phyloP scores from a whole-genome alignment of 2,113 vertebrate species.

The Isurus oxyrinchus region DNA sequence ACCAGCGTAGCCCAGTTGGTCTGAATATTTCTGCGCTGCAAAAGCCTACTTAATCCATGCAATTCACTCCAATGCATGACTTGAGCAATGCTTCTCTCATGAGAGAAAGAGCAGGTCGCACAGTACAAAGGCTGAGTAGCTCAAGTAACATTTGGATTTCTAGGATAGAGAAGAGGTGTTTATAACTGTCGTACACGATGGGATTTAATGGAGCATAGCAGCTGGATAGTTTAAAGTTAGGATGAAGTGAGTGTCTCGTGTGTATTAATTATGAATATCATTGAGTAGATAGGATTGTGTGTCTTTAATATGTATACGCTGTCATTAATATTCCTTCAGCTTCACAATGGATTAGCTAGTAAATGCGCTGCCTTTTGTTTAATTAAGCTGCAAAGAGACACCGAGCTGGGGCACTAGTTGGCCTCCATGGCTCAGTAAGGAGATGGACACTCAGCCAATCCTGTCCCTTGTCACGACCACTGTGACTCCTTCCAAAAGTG shows the following conservation, averaged over 20 bases:
- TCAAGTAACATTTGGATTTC: neutral
- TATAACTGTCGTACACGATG: neutral
- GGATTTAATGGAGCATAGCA: neutral
- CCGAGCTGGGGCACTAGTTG: too few species aligned
- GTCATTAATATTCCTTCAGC: neutral
- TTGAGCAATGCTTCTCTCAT: neutral
- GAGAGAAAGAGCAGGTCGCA: neutral
- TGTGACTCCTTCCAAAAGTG: too few species aligned
- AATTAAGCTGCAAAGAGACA: neutral
- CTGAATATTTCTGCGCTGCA: neutral
- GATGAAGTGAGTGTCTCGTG: neutral
- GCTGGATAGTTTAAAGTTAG: neutral
- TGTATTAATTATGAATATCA: neutral
- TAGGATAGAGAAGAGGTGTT: neutral
- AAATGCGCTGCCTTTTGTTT: neutral
- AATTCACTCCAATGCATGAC: neutral
- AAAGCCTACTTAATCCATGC: neutral
- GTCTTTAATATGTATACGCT: neutral
- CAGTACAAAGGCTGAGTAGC: neutral
- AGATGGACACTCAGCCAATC: too few species aligned
- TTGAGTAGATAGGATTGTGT: neutral
- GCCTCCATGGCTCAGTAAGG: too few species aligned
- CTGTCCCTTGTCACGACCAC: too few species aligned
- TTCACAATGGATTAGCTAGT: neutral
- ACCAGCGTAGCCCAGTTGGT: neutral